Evolutionary conservation across 2,113 vertebrate genomes (phyloP), one percentile per base, ranked within the genome.

Genomic region (Apteryx mantelli): DNA sequence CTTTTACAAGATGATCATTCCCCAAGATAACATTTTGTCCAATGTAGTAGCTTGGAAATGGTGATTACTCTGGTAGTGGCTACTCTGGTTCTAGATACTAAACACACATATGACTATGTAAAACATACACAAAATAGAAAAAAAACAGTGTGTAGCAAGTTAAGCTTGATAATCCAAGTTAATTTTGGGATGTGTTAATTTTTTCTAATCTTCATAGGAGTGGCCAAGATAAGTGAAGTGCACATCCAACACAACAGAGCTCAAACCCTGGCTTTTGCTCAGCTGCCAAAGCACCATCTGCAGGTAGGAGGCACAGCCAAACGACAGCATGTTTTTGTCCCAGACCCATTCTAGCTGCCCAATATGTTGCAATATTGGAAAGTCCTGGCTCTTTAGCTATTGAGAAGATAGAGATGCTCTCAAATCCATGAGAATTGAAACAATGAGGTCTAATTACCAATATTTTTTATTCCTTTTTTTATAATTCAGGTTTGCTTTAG

Each of bases 31-130:
- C 9, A 64, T 82, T 77, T 48, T 40, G 3, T 52, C 25, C 81
- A 44, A n/a, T 10, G 8, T 20, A 38, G 30, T 66, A 79, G 7
- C 32, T 77, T 84, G 38, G 13, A n/a, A 74, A 85, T 36, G 50
- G 7, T 68, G 30, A 38, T 52, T 34, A 76, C 21, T 22, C 66
- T 38, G 36, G 36, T 38, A 38, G 5, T 24, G 19, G 19, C 36
- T 79, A 38, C 12, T 40, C 25, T 66, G 16, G 4, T 19, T 76
- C 26, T 76, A 6, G 26, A n/a, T 32, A 30, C 19, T 71, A 4
- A 0, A n/a, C n/a, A 88, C 4, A n/a, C 5, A 30, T 21, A 10
- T 8, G 5, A 1, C 1, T 1, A 13, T 82, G 66, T 44, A 8
- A 76, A 70, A 76, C 8, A 25, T 34, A 46, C 38, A 38, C 53